A percentile compares a stretch with the other conserved stretches of the same genome.
Evolutionary conservation across 2,797 vertebrate species (phyloP).

Genomic region (Leontopithecus rosalia): DNA sequence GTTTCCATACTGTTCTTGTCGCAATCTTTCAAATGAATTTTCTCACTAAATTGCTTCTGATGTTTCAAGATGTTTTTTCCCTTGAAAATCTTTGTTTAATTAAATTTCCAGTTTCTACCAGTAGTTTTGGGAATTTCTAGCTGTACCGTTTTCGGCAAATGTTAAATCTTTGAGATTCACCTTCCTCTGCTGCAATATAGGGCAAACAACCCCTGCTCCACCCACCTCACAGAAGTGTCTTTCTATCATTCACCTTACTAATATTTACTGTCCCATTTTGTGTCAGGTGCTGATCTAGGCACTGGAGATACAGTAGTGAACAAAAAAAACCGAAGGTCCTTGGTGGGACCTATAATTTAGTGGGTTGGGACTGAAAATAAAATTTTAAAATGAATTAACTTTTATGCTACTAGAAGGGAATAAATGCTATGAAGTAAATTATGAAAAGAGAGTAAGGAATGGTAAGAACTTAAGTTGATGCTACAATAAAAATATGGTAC

Average conservation of each 20-base stretch:
- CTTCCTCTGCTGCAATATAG: not conserved
- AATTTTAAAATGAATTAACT: not conserved
- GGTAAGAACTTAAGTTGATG: not conserved
- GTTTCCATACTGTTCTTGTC: not conserved
- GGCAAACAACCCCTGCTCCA: not conserved
- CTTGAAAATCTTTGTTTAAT: not conserved
- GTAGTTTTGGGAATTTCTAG: not conserved
- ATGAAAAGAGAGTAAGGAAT: not conserved
- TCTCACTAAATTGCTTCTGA: not conserved
- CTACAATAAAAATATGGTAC: not conserved
- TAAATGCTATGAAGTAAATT: not conserved
- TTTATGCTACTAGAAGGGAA: not conserved
- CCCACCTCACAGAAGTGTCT: rapidly evolving
- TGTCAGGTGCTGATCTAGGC: not conserved
- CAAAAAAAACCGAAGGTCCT: not conserved
- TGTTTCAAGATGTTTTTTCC: not conserved
- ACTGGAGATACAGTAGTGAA: rapidly evolving
- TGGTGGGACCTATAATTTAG: not conserved
- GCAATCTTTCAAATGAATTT: not conserved
- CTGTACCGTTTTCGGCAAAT: not conserved
- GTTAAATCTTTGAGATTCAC: not conserved
- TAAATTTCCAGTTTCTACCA: not conserved
- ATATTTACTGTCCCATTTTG: not conserved
- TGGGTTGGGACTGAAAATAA: not conserved
- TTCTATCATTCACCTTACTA: not conserved